A percentile compares a stretch with the other conserved stretches of the same genome.
Evolutionary conservation across 2,113 vertebrate genomes (phyloP).

Genomic region (Stercorarius parasiticus): DNA sequence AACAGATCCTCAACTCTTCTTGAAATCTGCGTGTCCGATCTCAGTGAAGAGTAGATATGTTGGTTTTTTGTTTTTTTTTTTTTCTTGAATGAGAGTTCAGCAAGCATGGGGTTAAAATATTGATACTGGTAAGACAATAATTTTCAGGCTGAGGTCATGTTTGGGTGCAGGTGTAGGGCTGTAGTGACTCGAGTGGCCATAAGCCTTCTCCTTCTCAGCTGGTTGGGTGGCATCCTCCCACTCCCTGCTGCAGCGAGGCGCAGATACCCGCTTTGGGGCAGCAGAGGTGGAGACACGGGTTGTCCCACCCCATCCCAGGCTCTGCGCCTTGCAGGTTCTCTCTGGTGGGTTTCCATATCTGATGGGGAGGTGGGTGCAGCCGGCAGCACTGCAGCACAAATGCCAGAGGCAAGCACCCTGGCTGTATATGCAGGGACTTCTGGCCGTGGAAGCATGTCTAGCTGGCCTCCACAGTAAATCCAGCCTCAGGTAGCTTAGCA

Average conservation of each 20-base stretch:
- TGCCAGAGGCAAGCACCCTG: background rate
- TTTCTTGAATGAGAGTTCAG: background rate
- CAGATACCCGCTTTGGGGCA: accelerated
- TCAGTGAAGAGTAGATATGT: background rate
- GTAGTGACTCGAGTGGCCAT: background rate
- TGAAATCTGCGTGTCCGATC: background rate
- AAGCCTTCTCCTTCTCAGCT: background rate
- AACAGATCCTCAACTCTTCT: background rate
- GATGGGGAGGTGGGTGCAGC: background rate
- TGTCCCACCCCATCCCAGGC: background rate
- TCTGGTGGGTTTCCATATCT: background rate
- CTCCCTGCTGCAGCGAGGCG: background rate
- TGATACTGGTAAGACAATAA: background rate
- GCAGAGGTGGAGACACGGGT: background rate
- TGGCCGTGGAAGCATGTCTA: accelerated
- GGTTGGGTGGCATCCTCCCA: background rate
- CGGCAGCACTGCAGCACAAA: background rate
- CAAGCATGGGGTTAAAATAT: background rate
- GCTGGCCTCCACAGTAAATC: background rate
- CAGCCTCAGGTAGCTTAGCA: background rate
- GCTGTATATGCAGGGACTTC: too few species aligned
- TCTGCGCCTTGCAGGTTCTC: background rate
- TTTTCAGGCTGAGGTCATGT: background rate
- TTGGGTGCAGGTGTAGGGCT: background rate
- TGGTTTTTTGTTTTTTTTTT: background rate